Evolutionary conservation across 1,140 invertebrate species (phyloP), one percentile per base, ranked within the genome.

Genomic region (Drosophila albomicans): DNA sequence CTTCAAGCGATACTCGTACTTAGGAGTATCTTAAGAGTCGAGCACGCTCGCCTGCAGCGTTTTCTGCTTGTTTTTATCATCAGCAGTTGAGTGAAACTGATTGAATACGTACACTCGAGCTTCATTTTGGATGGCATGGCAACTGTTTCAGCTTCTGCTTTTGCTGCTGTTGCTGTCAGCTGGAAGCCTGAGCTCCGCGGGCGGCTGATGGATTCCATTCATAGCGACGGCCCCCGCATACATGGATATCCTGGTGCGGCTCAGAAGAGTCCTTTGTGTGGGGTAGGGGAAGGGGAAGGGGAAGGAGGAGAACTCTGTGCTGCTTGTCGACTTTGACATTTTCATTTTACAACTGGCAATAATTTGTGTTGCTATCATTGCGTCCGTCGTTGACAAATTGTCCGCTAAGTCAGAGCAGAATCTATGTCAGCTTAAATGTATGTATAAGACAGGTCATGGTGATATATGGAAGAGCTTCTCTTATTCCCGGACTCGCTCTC

Each of bases 191-290:
- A 68, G 62, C 84, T 35, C 82, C 82, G 82, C 70, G 69, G 82
- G 82, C 69, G 82, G 82, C 59, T 87, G 82, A 87, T 87, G 82
- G 82, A 88, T 88, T 88, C 82, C 76, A 88, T 87, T 88, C 82
- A 82, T 67, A 51, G 43, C 45, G 62, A 25, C n/a, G 28, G 59
- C 48, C 32, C 51, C 51, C 38, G 43, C 43, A 63, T 48, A 15
- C 20, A 3, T 61, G 43, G 16, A 28, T 67, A 48, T 58, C 63
- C 52, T 68, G 66, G 20, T 8, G 11, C 7, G 61, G 32, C 52
- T 20, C 45, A 38, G 16, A 64, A 49, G 16, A 64, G 51, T 52
- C 51, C 51, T 52, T 7, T 30, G 30, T 1, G 1, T 10, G 20
- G 28, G 13, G 13, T 1, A 5, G 15, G 7, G 46, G 46, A 7